Evolutionary conservation across 2,888 invertebrate genomes (phyloP).

Genomic region (Tricholauxania praeusta): DNA sequence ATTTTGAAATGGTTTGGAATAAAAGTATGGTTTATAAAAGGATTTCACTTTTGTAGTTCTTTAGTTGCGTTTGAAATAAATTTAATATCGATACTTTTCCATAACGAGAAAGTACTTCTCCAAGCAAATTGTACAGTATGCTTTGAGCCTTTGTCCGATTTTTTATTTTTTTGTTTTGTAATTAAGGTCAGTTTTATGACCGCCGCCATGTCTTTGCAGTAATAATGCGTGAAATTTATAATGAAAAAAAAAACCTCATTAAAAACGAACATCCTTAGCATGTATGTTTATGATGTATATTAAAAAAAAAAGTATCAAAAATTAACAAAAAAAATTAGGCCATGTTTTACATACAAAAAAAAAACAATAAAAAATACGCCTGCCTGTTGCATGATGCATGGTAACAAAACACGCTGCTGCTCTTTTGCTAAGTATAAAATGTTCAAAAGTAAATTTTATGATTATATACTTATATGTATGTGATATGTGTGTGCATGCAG

Average conservation of each 20-base stretch:
- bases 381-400: conserved; percentile 22
- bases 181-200: conserved; percentile 24
- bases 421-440: background rate
- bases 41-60: no score
- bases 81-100: no score
- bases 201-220: background rate
- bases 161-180: background rate
- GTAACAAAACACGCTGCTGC: background rate
- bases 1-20: no score
- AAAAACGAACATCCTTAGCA: background rate
- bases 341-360: background rate
- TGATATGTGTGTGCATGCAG: no score
- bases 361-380: background rate
- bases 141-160: no score
- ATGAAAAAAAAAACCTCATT: background rate
- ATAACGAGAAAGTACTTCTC: no score
- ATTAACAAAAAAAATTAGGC: background rate
- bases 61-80: no score
- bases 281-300: background rate
- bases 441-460: no score
- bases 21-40: no score
- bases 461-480: no score
- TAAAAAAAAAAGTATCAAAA: background rate
- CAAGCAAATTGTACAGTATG: no score
- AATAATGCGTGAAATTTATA: background rate